A percentile compares a stretch with the other conserved stretches of the same genome.
Evolutionary conservation across 2,797 vertebrate genomes (phyloP).

Genomic region (Myiotriccus ornatus): DNA sequence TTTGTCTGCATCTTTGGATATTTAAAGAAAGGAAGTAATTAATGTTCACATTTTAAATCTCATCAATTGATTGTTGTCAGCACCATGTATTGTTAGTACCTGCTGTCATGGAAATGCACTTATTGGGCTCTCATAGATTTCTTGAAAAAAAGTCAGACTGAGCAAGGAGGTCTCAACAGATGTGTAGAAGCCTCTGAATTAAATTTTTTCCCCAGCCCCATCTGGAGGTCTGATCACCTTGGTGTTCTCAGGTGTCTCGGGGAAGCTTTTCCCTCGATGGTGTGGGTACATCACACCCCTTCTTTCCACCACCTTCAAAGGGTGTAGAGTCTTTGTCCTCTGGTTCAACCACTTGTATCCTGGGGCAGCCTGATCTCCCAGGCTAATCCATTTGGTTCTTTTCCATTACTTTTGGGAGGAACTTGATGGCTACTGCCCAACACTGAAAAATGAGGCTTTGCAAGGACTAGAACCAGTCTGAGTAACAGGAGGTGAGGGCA

Average conservation of each 20-base stretch:
- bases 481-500: neutral
- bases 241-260: neutral
- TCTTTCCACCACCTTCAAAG: neutral
- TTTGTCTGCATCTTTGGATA: neutral
- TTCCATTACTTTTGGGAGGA: neutral
- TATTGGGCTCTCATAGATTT: neutral
- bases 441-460: neutral
- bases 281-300: too few relatives aligned
- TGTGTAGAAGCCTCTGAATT: neutral
- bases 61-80: neutral
- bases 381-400: neutral
- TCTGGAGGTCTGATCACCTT: neutral
- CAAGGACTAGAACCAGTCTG: neutral
- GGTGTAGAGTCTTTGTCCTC: neutral
- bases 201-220: fast-evolving
- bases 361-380: neutral
- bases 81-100: neutral
- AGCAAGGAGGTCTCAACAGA: neutral
- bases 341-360: fast-evolving
- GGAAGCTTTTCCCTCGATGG: neutral
- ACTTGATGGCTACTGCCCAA: fast-evolving
- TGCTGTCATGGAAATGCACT: neutral
- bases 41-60: neutral
- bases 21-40: neutral
- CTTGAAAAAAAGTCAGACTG: neutral